These are phyloP conservation scores for Netelia melanura DNA, from an alignment of 2,888 invertebrate species.

Conservation along the genomic window DNA sequence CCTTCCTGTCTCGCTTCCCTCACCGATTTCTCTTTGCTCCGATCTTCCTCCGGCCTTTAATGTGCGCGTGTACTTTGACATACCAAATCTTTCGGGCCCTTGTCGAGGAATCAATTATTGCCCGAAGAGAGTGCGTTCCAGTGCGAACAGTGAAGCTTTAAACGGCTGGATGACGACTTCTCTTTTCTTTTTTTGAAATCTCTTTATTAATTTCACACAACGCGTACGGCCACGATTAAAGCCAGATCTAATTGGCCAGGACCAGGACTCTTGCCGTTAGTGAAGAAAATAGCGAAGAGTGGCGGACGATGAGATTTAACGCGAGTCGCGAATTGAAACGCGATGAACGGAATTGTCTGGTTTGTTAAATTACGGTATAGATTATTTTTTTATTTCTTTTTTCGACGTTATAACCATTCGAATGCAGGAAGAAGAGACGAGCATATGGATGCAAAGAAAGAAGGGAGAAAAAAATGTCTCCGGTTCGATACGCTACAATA, in stretches of 20 bases:
- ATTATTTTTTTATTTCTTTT: constrained; percentile 1
- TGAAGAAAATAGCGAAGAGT: constrained; percentile 8
- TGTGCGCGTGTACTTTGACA: constrained; percentile 15
- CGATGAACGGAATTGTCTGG: constrained; percentile 24
- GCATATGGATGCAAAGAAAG: neutral
- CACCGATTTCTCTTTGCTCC: too few relatives aligned
- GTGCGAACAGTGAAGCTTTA: constrained; percentile 54
- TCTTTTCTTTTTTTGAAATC: constrained; percentile 13
- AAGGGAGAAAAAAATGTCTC: constrained; percentile 4
- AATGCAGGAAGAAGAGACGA: constrained; percentile 2
- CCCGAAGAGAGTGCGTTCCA: constrained; percentile 72
- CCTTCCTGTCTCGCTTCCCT: neutral
- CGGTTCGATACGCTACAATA: neutral
- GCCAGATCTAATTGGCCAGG: constrained; percentile 52
- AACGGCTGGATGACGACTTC: constrained; percentile 21
- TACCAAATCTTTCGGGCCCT: constrained; percentile 69
- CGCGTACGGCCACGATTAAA: constrained; percentile 48
- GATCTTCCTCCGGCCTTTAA: too few relatives aligned
- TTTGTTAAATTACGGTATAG: constrained; percentile 7
- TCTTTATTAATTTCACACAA: constrained; percentile 37
- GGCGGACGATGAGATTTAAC: constrained; percentile 25
- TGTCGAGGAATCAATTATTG: constrained; percentile 77
- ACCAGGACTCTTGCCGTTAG: neutral
- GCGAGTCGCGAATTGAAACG: constrained; percentile 31
- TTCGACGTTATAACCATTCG: neutral